Conservation (phyloP, 2,113 vertebrate species). For the Perccottus glenii region DNA sequence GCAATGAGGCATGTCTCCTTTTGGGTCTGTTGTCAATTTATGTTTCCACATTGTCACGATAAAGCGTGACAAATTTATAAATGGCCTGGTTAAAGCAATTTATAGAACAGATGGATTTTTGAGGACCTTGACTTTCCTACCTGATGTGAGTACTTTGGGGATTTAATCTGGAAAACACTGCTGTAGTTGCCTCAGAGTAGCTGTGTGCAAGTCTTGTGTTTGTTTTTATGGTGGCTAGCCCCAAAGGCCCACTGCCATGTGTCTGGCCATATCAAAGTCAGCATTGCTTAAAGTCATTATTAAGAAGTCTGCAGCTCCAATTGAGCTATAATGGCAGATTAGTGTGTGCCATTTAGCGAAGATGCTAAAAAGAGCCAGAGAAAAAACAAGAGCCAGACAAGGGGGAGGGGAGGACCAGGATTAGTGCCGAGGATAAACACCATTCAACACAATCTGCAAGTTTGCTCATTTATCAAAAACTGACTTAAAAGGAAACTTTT, state of each 20-base stretch:
- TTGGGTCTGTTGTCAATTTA: conserved; percentile 26
- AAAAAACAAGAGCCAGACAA: background rate
- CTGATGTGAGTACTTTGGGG: conserved; percentile 10
- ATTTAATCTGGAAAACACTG: background rate
- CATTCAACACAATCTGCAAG: conserved; percentile 22
- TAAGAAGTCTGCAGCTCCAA: conserved; percentile 78
- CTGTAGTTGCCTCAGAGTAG: conserved; percentile 9
- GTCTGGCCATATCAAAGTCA: conserved; percentile 66
- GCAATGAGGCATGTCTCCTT: conserved; percentile 31
- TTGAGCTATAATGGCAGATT: conserved; percentile 83
- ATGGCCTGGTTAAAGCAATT: conserved; percentile 14
- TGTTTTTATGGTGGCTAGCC: conserved; percentile 25
- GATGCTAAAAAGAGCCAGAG: conserved; percentile 31
- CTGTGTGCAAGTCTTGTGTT: conserved; percentile 9
- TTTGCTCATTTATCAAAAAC: conserved; percentile 7
- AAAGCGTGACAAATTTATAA: background rate
- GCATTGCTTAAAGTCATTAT: conserved; percentile 75
- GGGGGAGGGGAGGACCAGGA: conserved; percentile 16
- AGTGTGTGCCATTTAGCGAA: conserved; percentile 69
- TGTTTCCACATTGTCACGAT: conserved; percentile 14
- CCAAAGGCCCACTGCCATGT: conserved; percentile 61
- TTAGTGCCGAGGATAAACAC: conserved; percentile 51
- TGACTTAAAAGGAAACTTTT: conserved; percentile 12
- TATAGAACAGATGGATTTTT: background rate
- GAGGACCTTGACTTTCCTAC: conserved; percentile 6